These are phyloP conservation scores for Ploceus nigricollis DNA, from an alignment of 2,113 vertebrate genomes.

Conservation along the genomic window DNA sequence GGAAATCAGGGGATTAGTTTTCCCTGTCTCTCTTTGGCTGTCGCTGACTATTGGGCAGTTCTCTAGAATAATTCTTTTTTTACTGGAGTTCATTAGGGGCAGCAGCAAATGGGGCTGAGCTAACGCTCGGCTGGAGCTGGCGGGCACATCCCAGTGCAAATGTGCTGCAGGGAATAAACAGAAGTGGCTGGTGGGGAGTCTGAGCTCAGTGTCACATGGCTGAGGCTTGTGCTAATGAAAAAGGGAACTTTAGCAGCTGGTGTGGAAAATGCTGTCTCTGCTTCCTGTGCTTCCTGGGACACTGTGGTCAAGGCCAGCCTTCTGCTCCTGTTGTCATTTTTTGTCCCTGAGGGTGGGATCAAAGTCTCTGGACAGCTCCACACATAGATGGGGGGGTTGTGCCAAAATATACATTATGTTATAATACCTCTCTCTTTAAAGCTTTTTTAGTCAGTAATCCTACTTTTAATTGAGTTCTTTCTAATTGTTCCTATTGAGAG, in stretches of 20 bases:
- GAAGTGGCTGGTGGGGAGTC: background rate
- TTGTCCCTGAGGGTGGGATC: background rate
- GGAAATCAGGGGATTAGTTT: constrained; percentile 34
- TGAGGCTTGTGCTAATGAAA: background rate
- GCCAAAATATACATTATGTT: fast-evolving
- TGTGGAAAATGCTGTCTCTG: background rate
- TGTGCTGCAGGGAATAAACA: background rate
- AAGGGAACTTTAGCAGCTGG: background rate
- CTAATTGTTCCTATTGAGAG: background rate
- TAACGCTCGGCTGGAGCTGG: background rate
- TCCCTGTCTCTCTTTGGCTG: constrained; percentile 62
- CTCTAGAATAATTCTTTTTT: background rate
- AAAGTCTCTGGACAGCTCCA: background rate
- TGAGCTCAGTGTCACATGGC: background rate
- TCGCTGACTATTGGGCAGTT: background rate
- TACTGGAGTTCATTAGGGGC: background rate
- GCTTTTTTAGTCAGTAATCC: background rate
- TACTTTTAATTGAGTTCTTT: background rate
- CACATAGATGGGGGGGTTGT: background rate
- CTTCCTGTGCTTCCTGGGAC: background rate
- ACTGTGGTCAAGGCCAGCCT: fast-evolving
- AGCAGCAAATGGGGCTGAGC: background rate
- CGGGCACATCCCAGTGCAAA: background rate
- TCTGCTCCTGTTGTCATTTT: background rate
- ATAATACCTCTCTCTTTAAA: background rate